Percentiles rank a stretch among this genome's conserved stretches.
These are phyloP conservation scores for Zelostemma sp. DNA, from an alignment of 1,140 invertebrate genomes.

Conservation along the genomic window DNA sequence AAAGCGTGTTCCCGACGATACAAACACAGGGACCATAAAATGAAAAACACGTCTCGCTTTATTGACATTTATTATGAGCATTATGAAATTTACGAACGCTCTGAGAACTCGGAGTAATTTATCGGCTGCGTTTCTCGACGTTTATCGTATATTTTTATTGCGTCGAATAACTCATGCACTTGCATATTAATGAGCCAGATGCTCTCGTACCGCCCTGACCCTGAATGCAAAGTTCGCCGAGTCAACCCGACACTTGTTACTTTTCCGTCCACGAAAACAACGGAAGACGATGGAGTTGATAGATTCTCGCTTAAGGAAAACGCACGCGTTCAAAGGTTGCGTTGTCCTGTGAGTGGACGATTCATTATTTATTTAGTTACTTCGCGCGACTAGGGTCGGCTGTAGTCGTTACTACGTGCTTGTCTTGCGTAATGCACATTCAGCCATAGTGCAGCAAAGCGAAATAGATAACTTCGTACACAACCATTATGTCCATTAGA, in stretches of 20 bases:
- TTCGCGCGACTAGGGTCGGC: constrained; percentile 40
- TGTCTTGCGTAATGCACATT: constrained; percentile 55
- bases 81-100: constrained; percentile 4
- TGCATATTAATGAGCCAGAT: too few relatives aligned
- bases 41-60: constrained; percentile 32
- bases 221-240: too few relatives aligned
- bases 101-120: not conserved
- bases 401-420: constrained; percentile 55
- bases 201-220: too few relatives aligned
- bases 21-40: constrained; percentile 1
- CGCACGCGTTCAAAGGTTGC: constrained; percentile 1
- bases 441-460: constrained; percentile 37
- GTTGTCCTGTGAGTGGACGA: constrained; percentile 45
- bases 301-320: too few relatives aligned
- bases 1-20: constrained; percentile 32
- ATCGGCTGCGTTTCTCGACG: too few relatives aligned
- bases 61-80: constrained; percentile 39
- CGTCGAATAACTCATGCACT: too few relatives aligned
- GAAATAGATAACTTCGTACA: constrained; percentile 44
- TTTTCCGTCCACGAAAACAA: too few relatives aligned
- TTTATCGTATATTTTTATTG: too few relatives aligned
- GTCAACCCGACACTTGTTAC: too few relatives aligned
- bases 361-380: constrained; percentile 62
- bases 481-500: constrained; percentile 38
- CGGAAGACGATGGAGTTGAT: too few relatives aligned